Conservation (phyloP, 1,140 invertebrate species). For the Dufourea novaeangliae region DNA sequence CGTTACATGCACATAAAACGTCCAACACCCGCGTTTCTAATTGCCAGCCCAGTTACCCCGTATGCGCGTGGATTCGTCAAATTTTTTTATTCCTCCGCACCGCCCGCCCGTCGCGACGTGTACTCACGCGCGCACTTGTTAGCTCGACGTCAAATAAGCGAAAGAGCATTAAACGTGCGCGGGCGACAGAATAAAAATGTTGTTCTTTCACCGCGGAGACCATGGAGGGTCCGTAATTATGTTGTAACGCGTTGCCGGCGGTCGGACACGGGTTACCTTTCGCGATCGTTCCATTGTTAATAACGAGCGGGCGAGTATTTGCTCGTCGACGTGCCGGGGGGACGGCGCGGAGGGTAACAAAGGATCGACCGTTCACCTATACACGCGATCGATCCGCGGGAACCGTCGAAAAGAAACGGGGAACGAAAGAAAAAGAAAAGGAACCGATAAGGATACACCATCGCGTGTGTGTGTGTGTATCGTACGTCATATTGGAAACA, state of each 20-base stretch:
- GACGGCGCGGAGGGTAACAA: neutral
- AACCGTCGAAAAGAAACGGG: no score
- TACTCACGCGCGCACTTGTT: slow-evolving; percentile 32
- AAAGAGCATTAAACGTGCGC: slow-evolving; percentile 24
- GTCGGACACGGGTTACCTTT: neutral
- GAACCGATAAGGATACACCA: no score
- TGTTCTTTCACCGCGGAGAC: slow-evolving; percentile 31
- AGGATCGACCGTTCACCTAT: slow-evolving; percentile 8
- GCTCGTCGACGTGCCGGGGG: neutral
- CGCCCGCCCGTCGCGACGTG: no score
- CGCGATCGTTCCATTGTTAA: slow-evolving; percentile 23
- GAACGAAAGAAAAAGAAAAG: slow-evolving; percentile 7
- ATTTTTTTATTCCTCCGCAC: slow-evolving; percentile 45
- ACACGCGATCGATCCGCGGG: neutral
- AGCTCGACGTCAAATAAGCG: slow-evolving; percentile 39
- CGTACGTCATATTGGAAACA: slow-evolving; percentile 20
- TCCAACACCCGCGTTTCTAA: slow-evolving; percentile 35
- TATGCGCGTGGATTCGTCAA: slow-evolving; percentile 26
- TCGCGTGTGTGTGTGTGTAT: no score
- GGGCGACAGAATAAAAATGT: slow-evolving; percentile 47
- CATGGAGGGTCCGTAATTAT: slow-evolving; percentile 40
- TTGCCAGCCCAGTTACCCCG: slow-evolving; percentile 41
- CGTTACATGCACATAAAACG: no score
- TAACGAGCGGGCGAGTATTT: slow-evolving; percentile 10
- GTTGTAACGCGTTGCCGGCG: slow-evolving; percentile 44